Conservation (phyloP, 2,797 vertebrate genomes). For the Ibycter americanus region DNA sequence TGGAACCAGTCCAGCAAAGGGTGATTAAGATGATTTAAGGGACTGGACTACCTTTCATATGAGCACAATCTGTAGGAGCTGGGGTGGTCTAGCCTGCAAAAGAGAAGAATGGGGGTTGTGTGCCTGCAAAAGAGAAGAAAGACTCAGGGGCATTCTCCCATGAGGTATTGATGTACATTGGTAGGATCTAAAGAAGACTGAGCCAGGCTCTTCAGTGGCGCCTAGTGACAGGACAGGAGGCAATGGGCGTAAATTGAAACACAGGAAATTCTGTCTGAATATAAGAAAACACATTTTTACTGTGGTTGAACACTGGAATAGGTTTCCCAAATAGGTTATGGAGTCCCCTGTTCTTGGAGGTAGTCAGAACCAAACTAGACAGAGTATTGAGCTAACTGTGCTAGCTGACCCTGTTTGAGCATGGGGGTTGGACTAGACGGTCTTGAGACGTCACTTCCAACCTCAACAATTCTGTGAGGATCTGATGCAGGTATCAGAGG, state of each 20-base stretch:
- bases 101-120: neutral
- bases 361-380: neutral
- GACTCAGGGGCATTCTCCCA: neutral
- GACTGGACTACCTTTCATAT: neutral
- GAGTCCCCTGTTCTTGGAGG: neutral
- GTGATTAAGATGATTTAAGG: neutral
- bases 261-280: neutral
- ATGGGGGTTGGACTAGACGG: accelerated
- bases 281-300: neutral
- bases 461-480: neutral
- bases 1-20: neutral
- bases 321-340: neutral
- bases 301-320: neutral
- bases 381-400: neutral
- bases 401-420: neutral
- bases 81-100: neutral
- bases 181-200: neutral
- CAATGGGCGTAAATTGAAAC: accelerated
- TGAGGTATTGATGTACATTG: neutral
- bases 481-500: neutral
- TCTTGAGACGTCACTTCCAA: neutral
- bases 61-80: neutral
- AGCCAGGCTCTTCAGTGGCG: neutral
- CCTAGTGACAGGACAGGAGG: neutral
- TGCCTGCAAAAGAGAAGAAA: neutral